Evolutionary conservation across 2,113 vertebrate genomes (phyloP).

Genomic region (Sciurus niger): DNA sequence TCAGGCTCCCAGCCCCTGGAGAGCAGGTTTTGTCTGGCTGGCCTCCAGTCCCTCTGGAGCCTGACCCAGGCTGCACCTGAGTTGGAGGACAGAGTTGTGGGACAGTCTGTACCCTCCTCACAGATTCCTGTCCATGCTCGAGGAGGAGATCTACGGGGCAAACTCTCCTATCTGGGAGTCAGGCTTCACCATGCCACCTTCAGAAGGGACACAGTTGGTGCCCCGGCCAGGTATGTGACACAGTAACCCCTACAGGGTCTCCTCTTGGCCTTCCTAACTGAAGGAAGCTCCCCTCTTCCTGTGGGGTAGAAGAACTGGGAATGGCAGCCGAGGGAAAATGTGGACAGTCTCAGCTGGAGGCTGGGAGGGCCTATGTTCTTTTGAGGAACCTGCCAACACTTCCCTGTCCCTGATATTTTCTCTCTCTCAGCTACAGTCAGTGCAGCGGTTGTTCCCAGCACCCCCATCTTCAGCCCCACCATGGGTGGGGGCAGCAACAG

Average conservation of each 20-base stretch:
- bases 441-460: conserved; percentile 90
- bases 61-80: not conserved
- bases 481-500: conserved; percentile 91
- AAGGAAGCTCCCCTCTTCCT: not conserved
- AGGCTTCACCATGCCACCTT: conserved; percentile 95
- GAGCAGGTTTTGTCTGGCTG: not conserved
- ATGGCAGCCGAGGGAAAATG: not conserved
- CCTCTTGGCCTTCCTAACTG: not conserved
- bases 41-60: not conserved
- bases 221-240: conserved; percentile 92
- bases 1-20: not conserved
- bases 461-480: conserved; percentile 93
- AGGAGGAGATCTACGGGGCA: conserved; percentile 98
- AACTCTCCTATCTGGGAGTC: conserved; percentile 99
- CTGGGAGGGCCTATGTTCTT: not conserved
- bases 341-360: not conserved
- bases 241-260: not conserved
- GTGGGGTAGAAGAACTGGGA: not conserved
- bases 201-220: conserved; percentile 94
- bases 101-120: not conserved
- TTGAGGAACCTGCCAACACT: not conserved
- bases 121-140: conserved; percentile 99
- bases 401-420: not conserved
- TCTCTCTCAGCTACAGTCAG: conserved; percentile 89
- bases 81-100: not conserved